Evolutionary conservation across 2,888 invertebrate genomes (phyloP).

Genomic region (Platerodrilus igneus): DNA sequence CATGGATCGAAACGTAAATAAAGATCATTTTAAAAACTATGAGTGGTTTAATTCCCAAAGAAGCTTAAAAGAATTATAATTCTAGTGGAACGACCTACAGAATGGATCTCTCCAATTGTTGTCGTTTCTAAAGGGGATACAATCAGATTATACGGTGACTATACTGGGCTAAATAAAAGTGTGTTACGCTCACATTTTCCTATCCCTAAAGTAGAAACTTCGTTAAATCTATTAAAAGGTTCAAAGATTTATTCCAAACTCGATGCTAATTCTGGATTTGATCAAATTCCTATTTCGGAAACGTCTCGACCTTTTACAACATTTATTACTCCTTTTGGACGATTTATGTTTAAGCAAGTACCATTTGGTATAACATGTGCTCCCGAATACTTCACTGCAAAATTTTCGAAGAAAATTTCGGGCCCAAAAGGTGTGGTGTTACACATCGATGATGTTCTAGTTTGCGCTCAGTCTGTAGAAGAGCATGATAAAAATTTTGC

Average conservation of each 20-base stretch:
- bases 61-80: too few species aligned
- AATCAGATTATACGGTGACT: conserved; percentile 36
- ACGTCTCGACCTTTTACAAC: conserved; percentile 4
- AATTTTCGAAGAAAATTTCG: neutral
- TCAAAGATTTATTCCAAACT: conserved; percentile 3
- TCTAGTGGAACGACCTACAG: too few species aligned
- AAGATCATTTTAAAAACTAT: too few species aligned
- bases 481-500: conserved; percentile 2
- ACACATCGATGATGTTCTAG: conserved; percentile 3
- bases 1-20: too few species aligned
- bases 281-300: conserved; percentile 1
- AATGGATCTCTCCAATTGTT: too few species aligned
- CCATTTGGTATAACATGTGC: too few species aligned
- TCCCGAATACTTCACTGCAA: conserved; percentile 2
- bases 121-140: too few species aligned
- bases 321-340: conserved; percentile 20
- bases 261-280: conserved; percentile 4
- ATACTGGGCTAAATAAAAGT: conserved; percentile 29
- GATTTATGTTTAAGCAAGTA: too few species aligned
- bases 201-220: conserved; percentile 7
- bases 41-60: too few species aligned
- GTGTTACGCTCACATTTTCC: conserved; percentile 4
- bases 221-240: neutral
- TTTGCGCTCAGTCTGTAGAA: neutral
- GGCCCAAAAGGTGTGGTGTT: conserved; percentile 2